Evolutionary conservation across 1,140 invertebrate genomes (phyloP).

Genomic region (Idris sp.): DNA sequence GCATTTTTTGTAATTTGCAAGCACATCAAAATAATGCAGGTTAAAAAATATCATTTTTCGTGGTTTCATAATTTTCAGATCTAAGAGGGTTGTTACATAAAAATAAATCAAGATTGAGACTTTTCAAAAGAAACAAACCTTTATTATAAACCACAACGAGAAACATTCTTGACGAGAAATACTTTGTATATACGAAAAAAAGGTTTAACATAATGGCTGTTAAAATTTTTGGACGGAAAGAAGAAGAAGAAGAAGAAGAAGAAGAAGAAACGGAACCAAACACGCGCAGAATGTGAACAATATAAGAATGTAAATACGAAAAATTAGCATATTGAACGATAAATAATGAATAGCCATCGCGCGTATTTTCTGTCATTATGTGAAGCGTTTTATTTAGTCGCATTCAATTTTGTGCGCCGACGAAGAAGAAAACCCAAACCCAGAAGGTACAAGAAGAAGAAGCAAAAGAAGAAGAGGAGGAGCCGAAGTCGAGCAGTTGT

Average conservation of each 20-base stretch:
- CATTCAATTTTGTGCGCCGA: slow-evolving; percentile 39
- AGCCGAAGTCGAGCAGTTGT: slow-evolving; percentile 60
- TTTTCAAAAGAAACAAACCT: slow-evolving; percentile 1
- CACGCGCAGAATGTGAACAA: slow-evolving; percentile 15
- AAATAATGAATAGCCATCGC: slow-evolving; percentile 55
- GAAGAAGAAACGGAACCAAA: too few relatives aligned
- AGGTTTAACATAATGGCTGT: slow-evolving; percentile 11
- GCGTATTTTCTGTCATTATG: slow-evolving; percentile 57
- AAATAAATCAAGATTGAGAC: too few relatives aligned
- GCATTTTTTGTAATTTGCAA: too few relatives aligned
- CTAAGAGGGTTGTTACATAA: too few relatives aligned
- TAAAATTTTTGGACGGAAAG: too few relatives aligned
- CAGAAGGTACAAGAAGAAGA: slow-evolving; percentile 22
- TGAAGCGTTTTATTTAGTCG: slow-evolving; percentile 44
- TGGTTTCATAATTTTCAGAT: too few relatives aligned
- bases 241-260: not conserved
- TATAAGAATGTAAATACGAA: slow-evolving; percentile 42
- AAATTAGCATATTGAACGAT: slow-evolving; percentile 59
- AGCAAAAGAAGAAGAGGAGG: slow-evolving; percentile 2
- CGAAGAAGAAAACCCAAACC: slow-evolving; percentile 16
- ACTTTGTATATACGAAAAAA: slow-evolving; percentile 16
- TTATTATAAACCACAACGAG: too few relatives aligned
- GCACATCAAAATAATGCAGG: too few relatives aligned
- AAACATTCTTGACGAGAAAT: not conserved
- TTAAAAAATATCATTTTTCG: too few relatives aligned